These are phyloP conservation scores for Ctenopoma multispine DNA, from an alignment of 2,797 vertebrate genomes.

Conservation along the genomic window DNA sequence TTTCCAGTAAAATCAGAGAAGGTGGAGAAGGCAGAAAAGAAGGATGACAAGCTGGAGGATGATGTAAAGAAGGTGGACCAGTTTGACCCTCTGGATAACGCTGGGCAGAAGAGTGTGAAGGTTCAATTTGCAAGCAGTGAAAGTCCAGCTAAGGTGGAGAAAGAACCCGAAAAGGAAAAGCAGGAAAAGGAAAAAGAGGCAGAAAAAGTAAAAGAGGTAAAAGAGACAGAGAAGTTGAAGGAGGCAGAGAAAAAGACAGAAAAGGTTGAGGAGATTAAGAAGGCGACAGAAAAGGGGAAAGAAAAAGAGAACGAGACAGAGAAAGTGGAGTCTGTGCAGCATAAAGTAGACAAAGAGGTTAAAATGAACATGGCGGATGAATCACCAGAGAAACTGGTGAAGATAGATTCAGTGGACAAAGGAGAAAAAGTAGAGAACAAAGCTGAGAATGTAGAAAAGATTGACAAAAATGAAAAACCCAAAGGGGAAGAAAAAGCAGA, in stretches of 20 bases:
- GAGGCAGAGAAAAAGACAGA: conserved; percentile 13
- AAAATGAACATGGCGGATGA: conserved; percentile 39
- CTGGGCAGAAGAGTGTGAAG: conserved; percentile 62
- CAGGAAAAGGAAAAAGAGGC: conserved; percentile 25
- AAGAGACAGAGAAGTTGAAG: conserved; percentile 21
- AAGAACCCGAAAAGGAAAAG: conserved; percentile 34
- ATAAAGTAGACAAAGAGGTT: conserved; percentile 43
- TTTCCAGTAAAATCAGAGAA: conserved; percentile 71
- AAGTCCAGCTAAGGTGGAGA: conserved; percentile 53
- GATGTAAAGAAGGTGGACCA: conserved; percentile 41
- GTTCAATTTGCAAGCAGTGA: conserved; percentile 59
- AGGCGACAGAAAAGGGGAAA: neutral
- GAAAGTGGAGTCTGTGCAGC: conserved; percentile 33
- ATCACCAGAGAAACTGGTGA: conserved; percentile 25
- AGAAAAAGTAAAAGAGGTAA: conserved; percentile 13
- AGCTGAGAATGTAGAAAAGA: conserved; percentile 39
- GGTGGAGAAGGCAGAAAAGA: conserved; percentile 58
- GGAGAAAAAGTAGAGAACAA: conserved; percentile 32
- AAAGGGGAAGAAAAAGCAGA: conserved; percentile 38
- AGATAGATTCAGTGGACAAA: conserved; percentile 42
- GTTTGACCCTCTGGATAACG: conserved; percentile 47
- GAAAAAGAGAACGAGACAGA: conserved; percentile 18
- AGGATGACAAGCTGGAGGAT: conserved; percentile 57
- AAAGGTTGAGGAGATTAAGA: neutral
- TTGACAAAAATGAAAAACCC: conserved; percentile 41